Percentiles rank a stretch among this genome's conserved stretches.
These are phyloP conservation scores for Knipowitschia caucasica DNA, from an alignment of 2,797 vertebrate species.

Conservation along the genomic window DNA sequence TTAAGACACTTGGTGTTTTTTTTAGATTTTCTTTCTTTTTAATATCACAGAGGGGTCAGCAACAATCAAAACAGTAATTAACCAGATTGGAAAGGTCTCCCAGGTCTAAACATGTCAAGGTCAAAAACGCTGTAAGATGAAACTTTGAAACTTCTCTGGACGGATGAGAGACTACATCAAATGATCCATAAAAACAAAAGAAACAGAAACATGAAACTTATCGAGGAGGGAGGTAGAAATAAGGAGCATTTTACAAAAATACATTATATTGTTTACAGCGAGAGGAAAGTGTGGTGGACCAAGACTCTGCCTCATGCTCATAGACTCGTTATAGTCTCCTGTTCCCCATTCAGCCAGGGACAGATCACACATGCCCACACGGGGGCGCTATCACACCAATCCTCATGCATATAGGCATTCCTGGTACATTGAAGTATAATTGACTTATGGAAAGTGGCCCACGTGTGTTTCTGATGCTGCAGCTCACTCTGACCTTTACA, in stretches of 20 bases:
- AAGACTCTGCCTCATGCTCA: no score
- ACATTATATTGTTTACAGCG: slow-evolving; percentile 29
- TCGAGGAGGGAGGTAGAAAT: slow-evolving; percentile 63
- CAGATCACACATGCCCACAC: background rate
- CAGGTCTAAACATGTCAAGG: no score
- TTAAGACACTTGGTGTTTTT: slow-evolving; percentile 93
- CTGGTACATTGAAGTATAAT: background rate
- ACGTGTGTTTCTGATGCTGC: no score
- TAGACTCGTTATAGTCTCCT: no score
- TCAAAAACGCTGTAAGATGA: no score
- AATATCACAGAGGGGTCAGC: slow-evolving; percentile 84
- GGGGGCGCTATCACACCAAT: background rate
- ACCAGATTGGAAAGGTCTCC: no score
- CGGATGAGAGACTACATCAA: no score
- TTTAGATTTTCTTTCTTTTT: slow-evolving; percentile 74
- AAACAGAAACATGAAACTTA: slow-evolving; percentile 64
- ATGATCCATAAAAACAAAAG: no score
- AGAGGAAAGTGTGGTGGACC: slow-evolving; percentile 58
- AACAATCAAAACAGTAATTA: slow-evolving; percentile 85
- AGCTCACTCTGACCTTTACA: no score
- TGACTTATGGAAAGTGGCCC: no score
- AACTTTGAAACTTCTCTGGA: no score
- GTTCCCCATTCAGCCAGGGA: no score
- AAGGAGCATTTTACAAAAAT: slow-evolving; percentile 42
- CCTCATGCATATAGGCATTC: background rate